These are phyloP conservation scores for Nomada lathburiana DNA, from an alignment of 2,888 invertebrate species.

Conservation along the genomic window DNA sequence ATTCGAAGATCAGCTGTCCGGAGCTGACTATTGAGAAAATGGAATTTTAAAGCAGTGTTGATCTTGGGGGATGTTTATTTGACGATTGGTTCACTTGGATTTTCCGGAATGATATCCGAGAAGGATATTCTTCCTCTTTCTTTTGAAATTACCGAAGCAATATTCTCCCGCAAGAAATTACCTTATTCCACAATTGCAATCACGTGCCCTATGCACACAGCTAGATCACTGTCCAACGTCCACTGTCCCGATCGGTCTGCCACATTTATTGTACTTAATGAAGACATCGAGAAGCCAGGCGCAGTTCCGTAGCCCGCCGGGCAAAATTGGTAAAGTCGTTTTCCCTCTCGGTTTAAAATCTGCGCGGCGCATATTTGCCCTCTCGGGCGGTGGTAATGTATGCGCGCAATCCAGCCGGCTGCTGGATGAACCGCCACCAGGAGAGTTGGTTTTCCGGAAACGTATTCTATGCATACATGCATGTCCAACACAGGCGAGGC, in stretches of 20 bases:
- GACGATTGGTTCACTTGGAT: neutral
- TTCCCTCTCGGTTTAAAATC: constrained; percentile 49
- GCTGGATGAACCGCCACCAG: constrained; percentile 33
- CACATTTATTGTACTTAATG: too few species aligned
- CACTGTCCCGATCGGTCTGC: too few species aligned
- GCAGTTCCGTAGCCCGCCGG: too few species aligned
- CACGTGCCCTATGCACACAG: too few species aligned
- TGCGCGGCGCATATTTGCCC: constrained; percentile 58
- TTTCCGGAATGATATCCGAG: neutral
- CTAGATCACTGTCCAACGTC: too few species aligned
- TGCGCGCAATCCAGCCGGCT: constrained; percentile 69
- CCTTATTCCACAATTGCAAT: too few species aligned
- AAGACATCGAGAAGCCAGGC: too few species aligned
- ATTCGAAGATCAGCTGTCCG: constrained; percentile 9
- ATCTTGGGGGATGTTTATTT: neutral
- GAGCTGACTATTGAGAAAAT: neutral
- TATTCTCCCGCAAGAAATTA: too few species aligned
- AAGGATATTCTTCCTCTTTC: too few species aligned
- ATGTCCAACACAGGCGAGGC: constrained; percentile 79
- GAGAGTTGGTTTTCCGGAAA: constrained; percentile 73
- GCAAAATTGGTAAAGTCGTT: constrained; percentile 43
- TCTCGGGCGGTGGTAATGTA: constrained; percentile 68
- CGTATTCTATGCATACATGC: constrained; percentile 82
- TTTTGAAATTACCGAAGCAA: too few species aligned
- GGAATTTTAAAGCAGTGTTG: constrained; percentile 3